phyloP scores from a whole-genome alignment of 1,140 invertebrate species.

The Agrypnia vestita region DNA sequence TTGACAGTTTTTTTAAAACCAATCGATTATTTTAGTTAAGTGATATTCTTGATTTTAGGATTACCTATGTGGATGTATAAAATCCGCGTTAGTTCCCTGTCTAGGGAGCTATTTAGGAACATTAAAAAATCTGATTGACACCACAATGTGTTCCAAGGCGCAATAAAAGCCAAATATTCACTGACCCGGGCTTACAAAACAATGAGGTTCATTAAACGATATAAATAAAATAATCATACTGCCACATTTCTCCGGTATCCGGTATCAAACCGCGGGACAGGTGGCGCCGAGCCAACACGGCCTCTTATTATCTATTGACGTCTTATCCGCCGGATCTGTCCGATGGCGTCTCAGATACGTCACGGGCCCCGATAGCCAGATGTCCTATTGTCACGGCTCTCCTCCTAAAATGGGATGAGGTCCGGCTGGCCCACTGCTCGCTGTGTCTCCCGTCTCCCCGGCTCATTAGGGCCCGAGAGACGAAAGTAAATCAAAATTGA shows the following conservation, averaged over 20 bases:
- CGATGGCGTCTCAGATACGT: slow-evolving; percentile 34
- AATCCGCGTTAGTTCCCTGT: neutral
- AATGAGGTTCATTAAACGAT: slow-evolving; percentile 3
- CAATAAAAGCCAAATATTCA: neutral
- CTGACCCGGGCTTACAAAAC: neutral
- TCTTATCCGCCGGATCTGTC: slow-evolving; percentile 41
- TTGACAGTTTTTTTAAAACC: too few relatives aligned
- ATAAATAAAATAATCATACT: slow-evolving; percentile 8
- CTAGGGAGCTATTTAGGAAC: neutral
- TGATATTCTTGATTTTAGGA: too few relatives aligned
- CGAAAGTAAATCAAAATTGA: slow-evolving; percentile 49
- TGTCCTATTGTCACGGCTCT: slow-evolving; percentile 49
- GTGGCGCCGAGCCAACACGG: slow-evolving; percentile 23
- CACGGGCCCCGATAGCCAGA: slow-evolving; percentile 23
- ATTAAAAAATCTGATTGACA: neutral
- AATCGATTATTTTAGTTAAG: too few relatives aligned
- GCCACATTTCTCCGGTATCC: neutral
- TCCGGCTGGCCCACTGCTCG: slow-evolving; percentile 15
- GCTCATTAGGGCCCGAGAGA: slow-evolving; percentile 45
- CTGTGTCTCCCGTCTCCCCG: neutral
- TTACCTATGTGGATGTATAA: too few relatives aligned
- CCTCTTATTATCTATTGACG: slow-evolving; percentile 40
- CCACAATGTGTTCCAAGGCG: neutral
- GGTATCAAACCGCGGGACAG: slow-evolving; percentile 18
- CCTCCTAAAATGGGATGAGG: slow-evolving; percentile 57